phyloP scores from a whole-genome alignment of 2,113 vertebrate genomes.

The Mormyrus iriodes region DNA sequence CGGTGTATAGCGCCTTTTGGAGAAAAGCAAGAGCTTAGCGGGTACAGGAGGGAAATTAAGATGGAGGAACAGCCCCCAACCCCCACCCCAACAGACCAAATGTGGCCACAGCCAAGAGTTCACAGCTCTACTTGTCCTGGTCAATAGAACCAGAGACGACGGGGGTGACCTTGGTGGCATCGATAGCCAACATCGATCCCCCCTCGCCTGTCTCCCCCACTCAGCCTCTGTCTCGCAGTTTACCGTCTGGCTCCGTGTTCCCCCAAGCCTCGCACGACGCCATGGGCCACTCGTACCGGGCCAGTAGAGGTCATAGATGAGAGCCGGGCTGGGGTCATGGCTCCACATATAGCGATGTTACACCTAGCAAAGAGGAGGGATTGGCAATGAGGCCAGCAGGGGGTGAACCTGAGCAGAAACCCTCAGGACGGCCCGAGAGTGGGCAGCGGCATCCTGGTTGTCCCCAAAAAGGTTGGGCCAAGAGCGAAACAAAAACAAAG shows the following conservation, averaged over 20 bases:
- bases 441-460: neutral
- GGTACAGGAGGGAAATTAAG: neutral
- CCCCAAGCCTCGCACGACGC: neutral
- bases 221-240: conserved; percentile 18
- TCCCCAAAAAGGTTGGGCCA: neutral
- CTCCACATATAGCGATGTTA: too few relatives aligned
- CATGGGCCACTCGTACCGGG: neutral
- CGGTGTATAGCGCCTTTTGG: neutral
- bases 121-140: conserved; percentile 35
- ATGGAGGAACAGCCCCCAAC: neutral
- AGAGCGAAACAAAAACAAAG: neutral
- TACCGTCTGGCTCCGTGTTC: conserved; percentile 38
- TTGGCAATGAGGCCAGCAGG: neutral
- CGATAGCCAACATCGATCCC: conserved; percentile 60
- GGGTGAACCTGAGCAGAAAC: neutral
- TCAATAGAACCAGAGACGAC: conserved; percentile 30
- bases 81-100: neutral
- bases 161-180: conserved; percentile 54
- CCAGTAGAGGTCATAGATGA: neutral
- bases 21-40: neutral
- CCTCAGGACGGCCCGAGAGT: neutral
- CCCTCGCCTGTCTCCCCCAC: conserved; percentile 42
- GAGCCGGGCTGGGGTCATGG: neutral
- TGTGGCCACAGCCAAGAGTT: conserved; percentile 18
- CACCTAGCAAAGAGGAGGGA: neutral